Base-by-base conservation (phyloP, 2,797 vertebrate genomes). In the Betta splendens region DNA sequence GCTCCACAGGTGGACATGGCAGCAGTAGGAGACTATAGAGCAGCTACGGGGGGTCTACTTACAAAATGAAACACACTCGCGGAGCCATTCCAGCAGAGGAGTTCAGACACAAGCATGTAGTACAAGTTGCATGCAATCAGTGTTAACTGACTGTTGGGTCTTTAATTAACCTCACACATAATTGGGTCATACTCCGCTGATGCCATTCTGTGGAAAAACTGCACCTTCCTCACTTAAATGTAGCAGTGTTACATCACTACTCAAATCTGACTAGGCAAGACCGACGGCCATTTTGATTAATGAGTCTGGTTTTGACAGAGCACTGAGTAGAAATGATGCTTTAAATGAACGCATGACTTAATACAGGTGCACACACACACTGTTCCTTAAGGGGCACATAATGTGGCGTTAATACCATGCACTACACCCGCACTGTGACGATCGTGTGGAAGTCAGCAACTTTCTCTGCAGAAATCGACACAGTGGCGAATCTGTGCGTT, bases 241-340 rank as follows among this genome's bases (percentile, higher is more conserved):
- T 62, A 43, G 63, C 74, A 77, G 29, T 40, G 38, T 63, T 73
- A 75, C 68, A 76, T 81, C 77, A 76, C 74, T 65, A 35, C 44
- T 72, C 52, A 76, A 56, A 72, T 68, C 52, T 70, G 58, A 70
- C 47, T 49, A 64, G 52, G 48, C 58, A 33, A 33, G 69, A 69
- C 40, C 64, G 74, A 84, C 83, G 72, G 84, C 83, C 81, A 89
- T 87, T 87, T 85, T 87, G 81, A 87, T 77, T 81, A 80, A 84
- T 81, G 70, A 74, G 39, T 36, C 22, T 55, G 54, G 21, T 77
- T 75, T 64, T 72, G 70, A 76, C 69, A 71, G 55, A 60, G 46
- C 53, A 25, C 13, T 55, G 36, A 9, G 23, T 13, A 36, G 12
- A 53, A 64, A 53, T 12, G 0, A 26, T 9, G 36, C 47, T 51